Conservation (phyloP, 2,888 invertebrate species). For the Chrysodeixis includens region DNA sequence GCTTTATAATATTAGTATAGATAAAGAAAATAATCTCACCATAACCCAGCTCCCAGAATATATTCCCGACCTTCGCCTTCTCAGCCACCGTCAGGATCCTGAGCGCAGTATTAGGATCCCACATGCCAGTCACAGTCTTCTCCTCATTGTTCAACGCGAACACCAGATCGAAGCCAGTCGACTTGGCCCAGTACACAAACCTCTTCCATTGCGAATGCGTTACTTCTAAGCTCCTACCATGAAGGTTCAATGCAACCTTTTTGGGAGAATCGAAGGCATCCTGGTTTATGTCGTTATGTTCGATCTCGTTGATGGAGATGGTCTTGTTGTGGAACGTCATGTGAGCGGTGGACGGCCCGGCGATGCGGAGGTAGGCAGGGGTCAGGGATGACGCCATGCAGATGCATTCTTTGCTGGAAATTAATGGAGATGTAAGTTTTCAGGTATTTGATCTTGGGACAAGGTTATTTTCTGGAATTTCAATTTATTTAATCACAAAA, state of each 20-base stretch:
- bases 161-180: conserved; percentile 91
- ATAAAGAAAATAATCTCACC: too few relatives aligned
- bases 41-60: conserved; percentile 93
- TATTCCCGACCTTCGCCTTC: conserved; percentile 89
- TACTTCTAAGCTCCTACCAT: conserved; percentile 60
- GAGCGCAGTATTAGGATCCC: conserved; percentile 92
- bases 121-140: conserved; percentile 84
- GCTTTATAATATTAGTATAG: conserved; percentile 38
- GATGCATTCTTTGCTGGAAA: conserved; percentile 87
- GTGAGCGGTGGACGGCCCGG: conserved; percentile 90
- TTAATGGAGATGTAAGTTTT: conserved; percentile 1
- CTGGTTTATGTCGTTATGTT: conserved; percentile 39
- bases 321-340: conserved; percentile 80
- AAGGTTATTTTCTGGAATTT: too few relatives aligned
- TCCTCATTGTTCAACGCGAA: conserved; percentile 91
- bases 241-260: conserved; percentile 22
- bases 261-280: conserved; percentile 36
- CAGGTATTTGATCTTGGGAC: background rate
- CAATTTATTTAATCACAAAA: too few relatives aligned
- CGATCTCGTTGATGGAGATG: conserved; percentile 69
- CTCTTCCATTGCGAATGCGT: conserved; percentile 73
- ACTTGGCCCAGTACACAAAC: conserved; percentile 85
- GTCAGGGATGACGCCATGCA: conserved; percentile 91
- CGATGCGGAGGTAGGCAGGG: conserved; percentile 93
- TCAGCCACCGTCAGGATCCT: conserved; percentile 92